Conservation (phyloP, 1,140 invertebrate genomes). For the Conus betulinus region DNA sequence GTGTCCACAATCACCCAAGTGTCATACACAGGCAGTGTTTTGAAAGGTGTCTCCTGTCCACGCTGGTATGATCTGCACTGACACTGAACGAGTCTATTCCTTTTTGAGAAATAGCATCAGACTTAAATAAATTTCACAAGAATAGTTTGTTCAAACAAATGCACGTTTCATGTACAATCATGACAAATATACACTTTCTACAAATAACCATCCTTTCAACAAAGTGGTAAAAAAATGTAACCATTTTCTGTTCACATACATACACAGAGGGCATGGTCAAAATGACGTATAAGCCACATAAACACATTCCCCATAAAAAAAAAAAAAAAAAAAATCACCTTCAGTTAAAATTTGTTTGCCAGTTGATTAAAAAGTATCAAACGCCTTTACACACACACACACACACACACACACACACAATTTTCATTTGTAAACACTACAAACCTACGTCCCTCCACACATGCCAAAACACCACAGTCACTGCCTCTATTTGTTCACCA, state of each 20-base stretch:
- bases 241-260: not conserved
- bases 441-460: not conserved
- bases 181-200: no score
- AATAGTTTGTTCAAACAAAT: no score
- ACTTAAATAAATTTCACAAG: no score
- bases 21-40: no score
- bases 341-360: not conserved
- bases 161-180: no score
- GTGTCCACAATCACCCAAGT: no score
- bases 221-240: not conserved
- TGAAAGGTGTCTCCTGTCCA: no score
- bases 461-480: not conserved
- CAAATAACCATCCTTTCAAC: not conserved
- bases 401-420: slow-evolving; percentile 3
- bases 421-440: not conserved
- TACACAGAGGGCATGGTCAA: not conserved
- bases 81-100: no score
- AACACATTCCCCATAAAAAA: not conserved
- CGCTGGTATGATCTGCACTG: no score
- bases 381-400: not conserved
- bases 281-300: not conserved
- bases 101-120: no score
- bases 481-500: not conserved
- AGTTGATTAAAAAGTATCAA: not conserved
- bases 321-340: not conserved